Evolutionary conservation across 1,140 invertebrate genomes (phyloP), one percentile per base, ranked within the genome.

Genomic region (Aphidius ervi): DNA sequence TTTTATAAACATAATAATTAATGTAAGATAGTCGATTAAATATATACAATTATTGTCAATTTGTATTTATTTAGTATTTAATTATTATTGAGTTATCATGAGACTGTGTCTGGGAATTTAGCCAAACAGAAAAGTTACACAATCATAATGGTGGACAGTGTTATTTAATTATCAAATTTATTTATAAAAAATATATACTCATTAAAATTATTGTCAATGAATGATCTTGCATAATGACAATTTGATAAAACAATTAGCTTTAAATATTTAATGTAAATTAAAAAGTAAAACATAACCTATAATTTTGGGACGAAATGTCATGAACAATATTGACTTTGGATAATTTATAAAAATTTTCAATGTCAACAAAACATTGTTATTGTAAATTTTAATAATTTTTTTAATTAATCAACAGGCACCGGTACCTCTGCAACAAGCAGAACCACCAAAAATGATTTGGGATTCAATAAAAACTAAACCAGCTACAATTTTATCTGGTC

Each of bases 391-490:
- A 53, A 9, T 6, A 46, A 16, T 46, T 49, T 48, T 37, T 7
- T 42, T 54, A 46, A 16, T 48, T 43, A 23, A 39, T 50, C 56
- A 58, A 9, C 42, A 74, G 72, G 45, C 63, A 31, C 68, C 73
- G n/a, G 37, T 39, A 40, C 60, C 67, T 40, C 49, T 68, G 58
- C 48, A 70, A 41, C 65, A 43, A 7, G 9, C 52, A n/a, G 71
- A 73, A n/a, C 23, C 46, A 50, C 67, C 64, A 63, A 56, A 56
- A 37, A 65, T 74, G 41, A 65, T 73, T 7, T 71, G 47, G 4
- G 71, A 72, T 16, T 46, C 57, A 0, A 55, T 66, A 8, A 66
- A 63, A 54, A 73, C 70, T 5, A 66, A 71, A 47, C 55, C 67
- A 6, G 58, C 56, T 5, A 53, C 62, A 10, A 10, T 5, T 5